Percentiles rank a stretch among this genome's conserved stretches.
phyloP scores from a whole-genome alignment of 2,797 vertebrate genomes.

The Ptychadena robeensis region DNA sequence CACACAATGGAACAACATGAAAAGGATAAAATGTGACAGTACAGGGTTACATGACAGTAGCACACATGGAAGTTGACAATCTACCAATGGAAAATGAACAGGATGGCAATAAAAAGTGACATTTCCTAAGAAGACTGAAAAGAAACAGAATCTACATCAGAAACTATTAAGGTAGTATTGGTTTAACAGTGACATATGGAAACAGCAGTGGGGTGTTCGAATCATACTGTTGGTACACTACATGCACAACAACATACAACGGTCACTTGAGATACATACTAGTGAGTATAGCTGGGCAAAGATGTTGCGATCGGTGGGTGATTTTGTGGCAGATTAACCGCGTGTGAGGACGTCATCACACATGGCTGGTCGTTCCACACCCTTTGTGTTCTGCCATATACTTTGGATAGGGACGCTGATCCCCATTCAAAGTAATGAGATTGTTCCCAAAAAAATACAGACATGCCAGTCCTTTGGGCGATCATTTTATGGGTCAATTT shows the following conservation, averaged over 20 bases:
- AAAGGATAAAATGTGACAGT: slow-evolving; percentile 63
- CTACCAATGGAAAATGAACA: slow-evolving; percentile 21
- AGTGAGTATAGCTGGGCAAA: too few species aligned
- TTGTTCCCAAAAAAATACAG: too few species aligned
- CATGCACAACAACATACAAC: neutral
- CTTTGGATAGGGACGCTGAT: too few species aligned
- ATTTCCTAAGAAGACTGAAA: slow-evolving; percentile 55
- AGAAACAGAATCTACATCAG: slow-evolving; percentile 51
- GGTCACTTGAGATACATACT: neutral
- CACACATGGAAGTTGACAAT: slow-evolving; percentile 28
- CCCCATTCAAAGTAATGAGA: too few species aligned
- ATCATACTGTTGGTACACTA: neutral
- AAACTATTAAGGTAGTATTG: neutral
- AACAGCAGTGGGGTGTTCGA: neutral
- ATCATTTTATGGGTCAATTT: too few species aligned
- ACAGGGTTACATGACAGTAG: slow-evolving; percentile 59
- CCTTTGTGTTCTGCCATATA: too few species aligned
- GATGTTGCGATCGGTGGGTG: too few species aligned
- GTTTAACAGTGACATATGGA: neutral
- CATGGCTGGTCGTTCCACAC: too few species aligned
- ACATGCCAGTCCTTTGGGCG: too few species aligned
- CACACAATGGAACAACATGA: slow-evolving; percentile 64
- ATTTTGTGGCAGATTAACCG: too few species aligned
- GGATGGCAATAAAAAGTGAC: slow-evolving; percentile 36
- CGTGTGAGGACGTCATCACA: too few species aligned